phyloP scores from a whole-genome alignment of 2,888 invertebrate genomes.

The Hirtodrosophila duncani region DNA sequence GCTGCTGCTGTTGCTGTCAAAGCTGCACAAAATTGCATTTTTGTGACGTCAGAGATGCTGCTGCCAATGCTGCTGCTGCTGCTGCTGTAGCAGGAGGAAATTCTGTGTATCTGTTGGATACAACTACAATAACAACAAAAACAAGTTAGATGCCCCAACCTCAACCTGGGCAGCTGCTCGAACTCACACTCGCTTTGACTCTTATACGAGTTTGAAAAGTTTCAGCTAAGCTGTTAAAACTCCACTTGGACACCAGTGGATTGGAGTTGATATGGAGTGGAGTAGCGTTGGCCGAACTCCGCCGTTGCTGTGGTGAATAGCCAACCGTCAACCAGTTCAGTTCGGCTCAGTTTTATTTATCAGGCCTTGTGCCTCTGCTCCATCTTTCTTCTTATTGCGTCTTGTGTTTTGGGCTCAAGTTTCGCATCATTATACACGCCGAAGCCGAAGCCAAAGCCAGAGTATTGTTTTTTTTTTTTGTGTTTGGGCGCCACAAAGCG shows the following conservation, averaged over 20 bases:
- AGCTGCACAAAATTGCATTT: no score
- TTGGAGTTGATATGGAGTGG: no score
- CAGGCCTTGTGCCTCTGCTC: constrained; percentile 15
- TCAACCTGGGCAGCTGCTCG: no score
- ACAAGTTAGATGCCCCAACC: constrained; percentile 34
- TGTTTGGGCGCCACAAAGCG: constrained; percentile 60
- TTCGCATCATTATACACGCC: constrained; percentile 57
- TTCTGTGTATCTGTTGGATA: constrained; percentile 54
- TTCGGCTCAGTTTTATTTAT: no score
- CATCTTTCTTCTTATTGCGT: constrained; percentile 33
- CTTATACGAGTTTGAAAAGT: constrained; percentile 26
- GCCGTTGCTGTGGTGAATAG: constrained; percentile 29
- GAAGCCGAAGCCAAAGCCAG: no score
- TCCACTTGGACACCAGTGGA: no score
- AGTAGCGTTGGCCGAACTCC: no score
- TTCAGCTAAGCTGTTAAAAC: constrained; percentile 3
- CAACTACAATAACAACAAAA: constrained; percentile 26
- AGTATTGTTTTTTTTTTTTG: no score
- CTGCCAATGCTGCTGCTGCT: constrained; percentile 12
- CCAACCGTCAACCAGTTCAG: no score
- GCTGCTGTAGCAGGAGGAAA: constrained; percentile 41
- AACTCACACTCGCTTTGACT: constrained; percentile 13
- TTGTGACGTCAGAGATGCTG: no score
- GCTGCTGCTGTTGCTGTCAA: background rate
- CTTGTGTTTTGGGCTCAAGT: constrained; percentile 42